Evolutionary conservation across 2,888 invertebrate species (phyloP).

Genomic region (Leptopterna dolabrata): DNA sequence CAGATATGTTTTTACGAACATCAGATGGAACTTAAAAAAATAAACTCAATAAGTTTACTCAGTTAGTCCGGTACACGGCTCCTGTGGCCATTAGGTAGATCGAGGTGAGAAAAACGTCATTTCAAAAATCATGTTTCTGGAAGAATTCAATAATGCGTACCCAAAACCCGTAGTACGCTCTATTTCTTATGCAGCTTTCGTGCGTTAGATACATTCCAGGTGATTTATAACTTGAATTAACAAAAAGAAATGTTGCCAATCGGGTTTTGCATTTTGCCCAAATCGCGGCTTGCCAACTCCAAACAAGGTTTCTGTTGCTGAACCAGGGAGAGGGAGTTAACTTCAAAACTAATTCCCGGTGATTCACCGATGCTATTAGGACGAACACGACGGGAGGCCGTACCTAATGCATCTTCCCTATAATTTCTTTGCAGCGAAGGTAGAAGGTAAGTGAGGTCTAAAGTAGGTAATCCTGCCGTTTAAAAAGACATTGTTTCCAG

Average conservation of each 20-base stretch:
- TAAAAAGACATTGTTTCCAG: constrained; percentile 48
- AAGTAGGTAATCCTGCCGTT: constrained; percentile 13
- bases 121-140: too few relatives aligned
- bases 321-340: not conserved
- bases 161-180: too few relatives aligned
- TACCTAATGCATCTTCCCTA: not conserved
- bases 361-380: not conserved
- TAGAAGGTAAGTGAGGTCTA: not conserved
- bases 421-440: not conserved
- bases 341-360: not conserved
- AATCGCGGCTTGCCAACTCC: not conserved
- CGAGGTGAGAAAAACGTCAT: too few relatives aligned
- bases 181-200: too few relatives aligned
- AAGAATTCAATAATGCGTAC: too few relatives aligned
- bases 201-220: not conserved
- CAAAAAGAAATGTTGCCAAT: too few relatives aligned
- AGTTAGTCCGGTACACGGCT: too few relatives aligned
- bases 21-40: too few relatives aligned
- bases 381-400: not conserved
- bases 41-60: too few relatives aligned
- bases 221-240: too few relatives aligned
- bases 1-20: too few relatives aligned
- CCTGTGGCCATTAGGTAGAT: too few relatives aligned
- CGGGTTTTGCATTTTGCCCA: not conserved
- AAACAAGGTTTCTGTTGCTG: not conserved